phyloP scores from a whole-genome alignment of 2,797 vertebrate genomes.

The Sebastes miniatus region DNA sequence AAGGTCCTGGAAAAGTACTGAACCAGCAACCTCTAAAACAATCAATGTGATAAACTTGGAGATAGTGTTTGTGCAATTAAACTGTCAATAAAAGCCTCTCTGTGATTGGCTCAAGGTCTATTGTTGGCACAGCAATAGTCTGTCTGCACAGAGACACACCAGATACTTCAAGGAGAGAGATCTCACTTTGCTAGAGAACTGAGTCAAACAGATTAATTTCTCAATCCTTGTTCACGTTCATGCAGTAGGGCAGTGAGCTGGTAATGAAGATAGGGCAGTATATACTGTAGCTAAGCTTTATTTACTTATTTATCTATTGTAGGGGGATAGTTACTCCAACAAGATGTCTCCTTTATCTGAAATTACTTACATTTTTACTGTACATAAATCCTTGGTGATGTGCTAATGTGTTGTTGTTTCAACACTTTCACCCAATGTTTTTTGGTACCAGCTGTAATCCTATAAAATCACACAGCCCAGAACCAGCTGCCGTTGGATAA shows the following conservation, averaged over 20 bases:
- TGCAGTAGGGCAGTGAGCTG: background rate
- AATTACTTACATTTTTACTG: background rate
- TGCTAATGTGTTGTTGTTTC: background rate
- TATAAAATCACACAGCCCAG: background rate
- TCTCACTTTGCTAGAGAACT: background rate
- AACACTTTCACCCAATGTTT: background rate
- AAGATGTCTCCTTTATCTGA: background rate
- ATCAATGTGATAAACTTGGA: conserved; percentile 1
- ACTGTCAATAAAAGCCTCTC: conserved; percentile 5
- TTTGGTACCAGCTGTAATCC: background rate
- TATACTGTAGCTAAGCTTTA: background rate
- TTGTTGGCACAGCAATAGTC: background rate
- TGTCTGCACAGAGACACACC: background rate
- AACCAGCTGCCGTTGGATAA: background rate
- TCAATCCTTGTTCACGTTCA: background rate
- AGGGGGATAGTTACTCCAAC: background rate
- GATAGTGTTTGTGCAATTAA: background rate
- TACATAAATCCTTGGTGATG: background rate
- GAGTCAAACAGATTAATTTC: background rate
- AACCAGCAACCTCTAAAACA: background rate
- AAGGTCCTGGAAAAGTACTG: background rate
- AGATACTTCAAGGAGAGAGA: no score
- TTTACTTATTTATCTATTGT: background rate
- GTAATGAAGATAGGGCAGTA: background rate
- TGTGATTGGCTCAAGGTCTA: conserved; percentile 3